phyloP scores from a whole-genome alignment of 2,113 vertebrate species.

The Sula dactylatra region DNA sequence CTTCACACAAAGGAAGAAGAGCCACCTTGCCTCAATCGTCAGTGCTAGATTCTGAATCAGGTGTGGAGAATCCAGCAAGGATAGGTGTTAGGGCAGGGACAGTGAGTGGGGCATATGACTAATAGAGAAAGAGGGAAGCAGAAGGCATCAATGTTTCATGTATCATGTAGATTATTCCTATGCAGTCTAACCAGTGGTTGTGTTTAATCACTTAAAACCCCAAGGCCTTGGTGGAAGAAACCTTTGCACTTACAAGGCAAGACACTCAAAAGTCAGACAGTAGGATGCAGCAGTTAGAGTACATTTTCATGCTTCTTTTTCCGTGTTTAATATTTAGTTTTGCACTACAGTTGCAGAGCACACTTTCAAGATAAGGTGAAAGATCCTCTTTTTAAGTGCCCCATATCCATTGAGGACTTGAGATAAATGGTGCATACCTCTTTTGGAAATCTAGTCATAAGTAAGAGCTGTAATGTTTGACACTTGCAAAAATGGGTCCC shows the following conservation, averaged over 20 bases:
- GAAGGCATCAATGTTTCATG: not conserved
- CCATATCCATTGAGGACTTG: not conserved
- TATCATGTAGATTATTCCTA: not conserved
- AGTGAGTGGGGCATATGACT: not conserved
- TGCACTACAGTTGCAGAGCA: not conserved
- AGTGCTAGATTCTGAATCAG: not conserved
- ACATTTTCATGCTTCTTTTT: not conserved
- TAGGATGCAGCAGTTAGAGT: not conserved
- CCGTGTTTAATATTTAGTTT: not conserved
- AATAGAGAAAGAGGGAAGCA: not conserved
- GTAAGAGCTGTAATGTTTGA: not conserved
- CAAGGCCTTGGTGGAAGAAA: not conserved
- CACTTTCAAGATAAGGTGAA: constrained; percentile 33
- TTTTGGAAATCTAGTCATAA: not conserved
- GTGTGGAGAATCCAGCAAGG: not conserved
- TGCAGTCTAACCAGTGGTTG: not conserved
- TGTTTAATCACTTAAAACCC: not conserved
- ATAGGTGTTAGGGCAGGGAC: not conserved
- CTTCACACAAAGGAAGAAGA: not conserved
- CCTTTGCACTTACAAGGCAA: not conserved
- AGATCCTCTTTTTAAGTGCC: not conserved
- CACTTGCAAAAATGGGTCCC: not conserved
- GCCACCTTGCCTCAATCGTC: not conserved
- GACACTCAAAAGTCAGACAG: not conserved
- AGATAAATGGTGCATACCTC: not conserved